These are phyloP conservation scores for Agrotis clavis DNA, from an alignment of 2,888 invertebrate genomes.

Conservation along the genomic window DNA sequence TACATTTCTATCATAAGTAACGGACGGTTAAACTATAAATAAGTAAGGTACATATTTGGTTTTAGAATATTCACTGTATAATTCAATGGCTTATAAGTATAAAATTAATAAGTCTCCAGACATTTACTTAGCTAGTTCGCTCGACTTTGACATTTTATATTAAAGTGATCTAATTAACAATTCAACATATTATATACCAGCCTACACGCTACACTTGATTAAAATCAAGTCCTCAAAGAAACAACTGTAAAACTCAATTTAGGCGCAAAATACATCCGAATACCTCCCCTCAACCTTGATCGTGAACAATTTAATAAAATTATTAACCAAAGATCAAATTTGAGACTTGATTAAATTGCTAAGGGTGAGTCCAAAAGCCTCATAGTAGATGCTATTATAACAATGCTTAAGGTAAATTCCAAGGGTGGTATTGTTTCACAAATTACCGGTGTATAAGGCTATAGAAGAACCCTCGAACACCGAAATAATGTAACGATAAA, in stretches of 20 bases:
- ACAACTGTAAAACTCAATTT: slow-evolving; percentile 33
- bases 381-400: slow-evolving; percentile 66
- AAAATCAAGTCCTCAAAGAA: slow-evolving; percentile 23
- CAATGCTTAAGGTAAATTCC: slow-evolving; percentile 65
- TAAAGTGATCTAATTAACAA: neutral
- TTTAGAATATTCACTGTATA: too few species aligned
- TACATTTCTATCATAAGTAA: too few species aligned
- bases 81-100: too few species aligned
- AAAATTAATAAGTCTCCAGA: too few species aligned
- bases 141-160: neutral
- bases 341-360: slow-evolving; percentile 68
- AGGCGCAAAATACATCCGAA: slow-evolving; percentile 30
- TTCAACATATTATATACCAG: neutral
- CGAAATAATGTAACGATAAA: slow-evolving; percentile 74
- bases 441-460: slow-evolving; percentile 75
- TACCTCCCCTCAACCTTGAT: slow-evolving; percentile 22
- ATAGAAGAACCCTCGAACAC: slow-evolving; percentile 70
- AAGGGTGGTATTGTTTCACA: slow-evolving; percentile 74
- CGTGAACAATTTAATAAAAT: slow-evolving; percentile 62
- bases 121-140: too few species aligned
- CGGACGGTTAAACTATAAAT: too few species aligned
- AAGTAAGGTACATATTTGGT: too few species aligned
- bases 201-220: slow-evolving; percentile 10
- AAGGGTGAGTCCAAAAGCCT: slow-evolving; percentile 58
- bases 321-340: slow-evolving; percentile 65